phyloP scores from a whole-genome alignment of 2,797 vertebrate genomes.

The Hipposideros larvatus region DNA sequence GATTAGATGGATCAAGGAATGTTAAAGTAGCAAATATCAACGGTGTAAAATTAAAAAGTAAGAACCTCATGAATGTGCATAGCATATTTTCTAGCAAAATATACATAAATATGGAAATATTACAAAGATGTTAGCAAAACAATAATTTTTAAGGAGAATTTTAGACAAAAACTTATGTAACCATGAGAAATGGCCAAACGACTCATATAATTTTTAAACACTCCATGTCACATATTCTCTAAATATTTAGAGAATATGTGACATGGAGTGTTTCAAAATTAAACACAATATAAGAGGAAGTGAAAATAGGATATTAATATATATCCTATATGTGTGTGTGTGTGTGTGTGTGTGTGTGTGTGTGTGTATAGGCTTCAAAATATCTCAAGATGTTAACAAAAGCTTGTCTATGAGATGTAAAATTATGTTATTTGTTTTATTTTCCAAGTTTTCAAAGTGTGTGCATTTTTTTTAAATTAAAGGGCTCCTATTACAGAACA shows the following conservation, averaged over 20 bases:
- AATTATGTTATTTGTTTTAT: background rate
- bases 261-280: background rate
- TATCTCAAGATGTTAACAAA: constrained; percentile 13
- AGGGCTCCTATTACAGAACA: background rate
- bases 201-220: background rate
- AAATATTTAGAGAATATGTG: background rate
- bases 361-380: background rate
- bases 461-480: background rate
- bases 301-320: background rate
- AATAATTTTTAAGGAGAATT: constrained; percentile 1
- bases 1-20: background rate
- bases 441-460: background rate
- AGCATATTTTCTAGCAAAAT: background rate
- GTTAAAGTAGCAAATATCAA: background rate
- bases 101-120: background rate
- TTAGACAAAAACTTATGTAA: background rate
- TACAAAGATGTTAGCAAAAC: background rate
- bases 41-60: background rate
- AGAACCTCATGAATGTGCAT: background rate
- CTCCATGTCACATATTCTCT: too few species aligned
- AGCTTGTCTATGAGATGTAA: background rate
- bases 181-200: background rate
- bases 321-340: too few species aligned
- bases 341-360: too few species aligned
- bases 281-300: background rate